Base-by-base conservation (phyloP, 2,113 vertebrate genomes). In the Pardalotus punctatus region DNA sequence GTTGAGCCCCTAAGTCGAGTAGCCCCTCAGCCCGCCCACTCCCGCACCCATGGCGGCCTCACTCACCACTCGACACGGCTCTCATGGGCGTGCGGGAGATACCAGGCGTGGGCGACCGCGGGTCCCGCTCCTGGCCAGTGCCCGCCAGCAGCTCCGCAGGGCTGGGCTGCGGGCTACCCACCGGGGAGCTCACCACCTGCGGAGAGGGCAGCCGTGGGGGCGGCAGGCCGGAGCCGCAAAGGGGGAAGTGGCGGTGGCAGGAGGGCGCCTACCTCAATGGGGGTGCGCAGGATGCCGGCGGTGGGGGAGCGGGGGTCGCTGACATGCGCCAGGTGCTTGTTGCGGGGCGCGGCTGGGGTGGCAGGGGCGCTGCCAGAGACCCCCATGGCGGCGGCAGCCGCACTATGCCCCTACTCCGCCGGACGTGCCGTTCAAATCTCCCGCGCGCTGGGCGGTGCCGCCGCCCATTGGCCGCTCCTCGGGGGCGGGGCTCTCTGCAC, bases 301-400 rank as follows among this genome's bases (percentile, higher is more conserved):
- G 98, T 98, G 3, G 99, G 99, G 23, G 99, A 99, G 21, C 99
- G 98, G 17, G 99, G 99, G 73, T 99, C 99, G 1, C 95, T 79
- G 24, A 99, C 97, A 5, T 97, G 96, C 5, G 93, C 81, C 43
- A 98, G 66, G 36, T 94, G 98, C 12, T 69, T 95, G 87, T 98
- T 98, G 27, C 57, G 69, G 6, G 54, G 92, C 19, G 97, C 82
- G 3, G 97, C 92, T 14, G 98, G 97, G 12, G 91, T 97, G 12
- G 88, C 67, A 15, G 97, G 93, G 93, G 98, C 97, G 77, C 99
- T 99, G 65, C 98, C 98, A 11, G 97, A 97, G 85, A 96, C 97
- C 74, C 99, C 99, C 99, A 99, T 99, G 38, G 61, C 79, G 22
- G 76, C 60, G 3, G 8, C 10, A 11, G 29, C 31, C 31, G 12